Base-by-base conservation (phyloP, 2,888 invertebrate genomes). In the Rotaria sp. region DNA sequence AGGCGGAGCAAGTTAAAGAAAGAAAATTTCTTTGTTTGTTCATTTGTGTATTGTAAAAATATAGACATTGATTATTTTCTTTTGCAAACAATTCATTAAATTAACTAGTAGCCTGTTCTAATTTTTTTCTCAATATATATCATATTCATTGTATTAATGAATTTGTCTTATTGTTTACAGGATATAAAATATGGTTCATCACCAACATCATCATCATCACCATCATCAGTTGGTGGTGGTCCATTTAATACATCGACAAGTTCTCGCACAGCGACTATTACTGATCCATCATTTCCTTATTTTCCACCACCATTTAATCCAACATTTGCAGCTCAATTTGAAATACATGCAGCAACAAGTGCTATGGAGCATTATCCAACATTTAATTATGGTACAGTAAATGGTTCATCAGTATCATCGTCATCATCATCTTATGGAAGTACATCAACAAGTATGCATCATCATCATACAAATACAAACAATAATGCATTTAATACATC, bases 301-400 rank as follows among this genome's bases (percentile, higher is more conserved):
- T 80, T 80, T 80, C 80, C 80, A 80, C 80, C 80, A 80, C 80
- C 80, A 80, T 80, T 80, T 45, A 80, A 80, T 80, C 45, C 80
- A 26, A 4, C 80, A 11, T 80, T 80, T 80, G 45, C 35, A 35
- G 35, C 80, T 45, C 80, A 80, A 80, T 80, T 80, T 18, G 80
- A 80, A 45, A 45, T 80, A 45, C 80, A 80, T 80, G 45, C 80
- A 41, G 80, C 45, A 41, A 13, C 80, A 80, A 45, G 10, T 80
- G 80, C 26, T n/a, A 80, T 45, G 38, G 80, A 80, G n/a, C 80
- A 41, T 26, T 80, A 80, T 80, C 45, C 80, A 80, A 11, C 80
- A 45, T 45, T 45, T n/a, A 45, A 45, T 80, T 45, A 45, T 80
- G 80, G 45, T 38, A 35, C 80, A n/a, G 80, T 45, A 24, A 67